phyloP scores from a whole-genome alignment of 2,888 invertebrate genomes.

The Ferrisia virgata region DNA sequence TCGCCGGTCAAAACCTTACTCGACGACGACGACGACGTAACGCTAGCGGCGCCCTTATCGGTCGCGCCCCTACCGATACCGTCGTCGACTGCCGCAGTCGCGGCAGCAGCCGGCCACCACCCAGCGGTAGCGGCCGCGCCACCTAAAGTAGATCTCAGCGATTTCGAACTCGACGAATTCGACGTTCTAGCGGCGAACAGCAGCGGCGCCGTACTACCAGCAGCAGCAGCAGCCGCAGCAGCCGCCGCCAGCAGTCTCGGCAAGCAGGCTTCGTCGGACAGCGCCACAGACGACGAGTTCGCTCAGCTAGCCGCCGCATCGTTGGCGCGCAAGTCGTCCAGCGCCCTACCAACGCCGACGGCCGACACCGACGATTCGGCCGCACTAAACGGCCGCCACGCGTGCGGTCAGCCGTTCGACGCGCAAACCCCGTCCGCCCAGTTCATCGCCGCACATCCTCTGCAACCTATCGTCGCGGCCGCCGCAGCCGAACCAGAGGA shows the following conservation, averaged over 20 bases:
- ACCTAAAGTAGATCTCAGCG: not conserved
- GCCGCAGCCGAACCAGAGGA: constrained; percentile 54
- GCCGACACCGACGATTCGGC: not conserved
- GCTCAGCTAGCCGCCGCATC: constrained; percentile 75
- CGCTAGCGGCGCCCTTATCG: not conserved
- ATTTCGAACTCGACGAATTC: constrained; percentile 16
- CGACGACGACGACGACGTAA: constrained; percentile 57
- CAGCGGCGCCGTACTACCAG: too few relatives aligned
- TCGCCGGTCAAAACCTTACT: constrained; percentile 58
- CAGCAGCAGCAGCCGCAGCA: too few relatives aligned
- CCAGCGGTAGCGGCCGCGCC: not conserved
- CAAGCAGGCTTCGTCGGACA: not conserved
- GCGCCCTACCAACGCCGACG: constrained; percentile 58
- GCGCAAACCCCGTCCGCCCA: not conserved
- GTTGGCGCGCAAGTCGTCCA: constrained; percentile 59
- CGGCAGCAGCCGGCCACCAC: not conserved
- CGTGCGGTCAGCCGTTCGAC: not conserved
- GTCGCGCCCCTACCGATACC: not conserved
- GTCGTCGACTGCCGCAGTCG: not conserved
- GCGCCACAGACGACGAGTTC: constrained; percentile 72
- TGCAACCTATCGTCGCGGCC: not conserved
- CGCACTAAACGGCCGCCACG: too few relatives aligned
- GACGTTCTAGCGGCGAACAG: not conserved
- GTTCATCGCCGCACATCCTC: not conserved
- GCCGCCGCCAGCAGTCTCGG: not conserved